Base-by-base conservation (phyloP, 2,888 invertebrate genomes). In the Phasia obesa region DNA sequence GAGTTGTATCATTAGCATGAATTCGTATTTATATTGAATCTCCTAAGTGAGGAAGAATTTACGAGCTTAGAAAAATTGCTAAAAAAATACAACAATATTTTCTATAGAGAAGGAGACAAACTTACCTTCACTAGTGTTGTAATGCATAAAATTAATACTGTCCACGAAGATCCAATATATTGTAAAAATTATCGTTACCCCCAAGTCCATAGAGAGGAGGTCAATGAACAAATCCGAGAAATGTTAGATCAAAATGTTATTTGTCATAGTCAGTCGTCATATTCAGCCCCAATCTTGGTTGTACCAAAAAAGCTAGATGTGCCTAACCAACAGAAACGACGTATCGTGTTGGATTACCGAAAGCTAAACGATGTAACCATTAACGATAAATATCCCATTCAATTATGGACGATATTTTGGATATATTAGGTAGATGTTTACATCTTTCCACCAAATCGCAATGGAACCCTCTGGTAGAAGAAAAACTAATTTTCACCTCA, bases 81-180 rank as follows among this genome's bases (percentile, higher is more conserved):
- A 3, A 21, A 23, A 49, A 51, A 23, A 51, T 51, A 51, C 13
- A 15, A 15, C 15, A 51, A 23, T 21, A 51, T 51, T 4, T 51
- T 51, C 23, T 51, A 23, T 51, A 51, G 23, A 23, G 51, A 23
- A 15, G 15, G 23, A 51, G 23, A 25, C 25, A 53, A 13, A 3
- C 53, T 53, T 7, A 53, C 25, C 25, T 53, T 53, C n/a, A 53
- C 25, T n/a, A 53, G 25, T 23, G n/a, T n/a, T 25, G n/a, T 53
- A n/a, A 53, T 25, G 7, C 53, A 53, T n/a, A 53, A 53, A 25
- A 53, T 53, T 53, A 53, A 25, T 53, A 53, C 53, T 7, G 7
- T 53, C 15, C 53, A 53, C 6, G 25, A 53, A 7, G 53, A 53
- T 13, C 51, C 25, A 15, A 25, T n/a, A 53, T 53, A 35, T 11